Conservation (phyloP, 2,113 vertebrate genomes). For the Patagioenas fasciata region DNA sequence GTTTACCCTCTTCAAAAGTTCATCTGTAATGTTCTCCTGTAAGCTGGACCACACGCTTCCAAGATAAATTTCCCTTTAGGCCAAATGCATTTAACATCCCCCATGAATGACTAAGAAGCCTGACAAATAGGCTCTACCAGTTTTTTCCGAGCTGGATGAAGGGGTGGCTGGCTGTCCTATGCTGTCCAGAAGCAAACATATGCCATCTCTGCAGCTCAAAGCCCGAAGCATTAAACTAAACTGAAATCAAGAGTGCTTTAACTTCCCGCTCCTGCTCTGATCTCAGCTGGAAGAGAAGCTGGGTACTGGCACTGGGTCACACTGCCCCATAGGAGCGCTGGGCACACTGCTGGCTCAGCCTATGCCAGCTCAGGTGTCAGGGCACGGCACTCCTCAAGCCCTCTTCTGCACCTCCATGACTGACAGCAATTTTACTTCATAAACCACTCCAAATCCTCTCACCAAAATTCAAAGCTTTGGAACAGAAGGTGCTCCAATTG, state of each 20-base stretch:
- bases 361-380: accelerated
- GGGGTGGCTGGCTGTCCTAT: neutral
- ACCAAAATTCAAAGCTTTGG: neutral
- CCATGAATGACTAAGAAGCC: neutral
- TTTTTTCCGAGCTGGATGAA: neutral
- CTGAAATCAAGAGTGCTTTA: neutral
- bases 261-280: neutral
- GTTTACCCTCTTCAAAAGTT: neutral
- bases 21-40: neutral
- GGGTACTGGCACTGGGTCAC: too few relatives aligned
- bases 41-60: neutral
- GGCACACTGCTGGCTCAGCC: neutral
- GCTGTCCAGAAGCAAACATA: neutral
- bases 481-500: neutral
- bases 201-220: neutral
- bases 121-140: neutral
- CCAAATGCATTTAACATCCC: neutral
- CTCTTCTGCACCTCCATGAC: neutral
- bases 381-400: neutral
- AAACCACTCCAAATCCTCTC: neutral
- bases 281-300: neutral
- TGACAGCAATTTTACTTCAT: neutral
- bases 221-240: neutral
- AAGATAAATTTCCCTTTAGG: neutral
- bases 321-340: neutral